Base-by-base conservation (phyloP, 2,113 vertebrate species). In the Carlito syrichta region DNA sequence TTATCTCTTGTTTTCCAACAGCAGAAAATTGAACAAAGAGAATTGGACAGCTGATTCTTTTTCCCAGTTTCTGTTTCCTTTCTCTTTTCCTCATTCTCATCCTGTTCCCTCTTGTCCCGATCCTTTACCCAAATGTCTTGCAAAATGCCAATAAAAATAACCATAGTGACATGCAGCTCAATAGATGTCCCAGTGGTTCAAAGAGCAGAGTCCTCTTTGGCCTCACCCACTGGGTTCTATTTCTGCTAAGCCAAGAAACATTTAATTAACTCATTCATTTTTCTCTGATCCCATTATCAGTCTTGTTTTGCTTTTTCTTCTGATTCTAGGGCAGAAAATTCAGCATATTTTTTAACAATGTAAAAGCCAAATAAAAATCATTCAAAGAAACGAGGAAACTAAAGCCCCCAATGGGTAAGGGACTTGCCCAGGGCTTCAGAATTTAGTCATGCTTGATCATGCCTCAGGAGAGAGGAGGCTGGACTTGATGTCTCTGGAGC, bases 201-300 rank as follows among this genome's bases (percentile, higher is more conserved):
- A 38, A 96, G 85, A 94, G 30, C 43, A 43, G 14, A 93, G 38
- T 22, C 58, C 66, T 96, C 97, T 84, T 90, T 69, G 73, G 56
- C 77, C 95, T 96, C 16, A 35, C 17, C 58, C 86, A 92, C 50
- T 48, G 58, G 79, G 11, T 11, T 93, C 83, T 96, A 8, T 56
- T 68, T 96, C n/a, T 96, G 97, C 40, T 91, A 66, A 98, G 93
- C 84, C 77, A 94, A 93, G 16, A 85, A n/a, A 60, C 48, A 54
- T 96, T 98, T 94, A 96, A 90, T 97, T 94, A 68, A 94, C 76
- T 96, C 56, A 22, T 89, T 97, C 96, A 95, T 94, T 96, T n/a
- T 98, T 74, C 89, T 84, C 56, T 97, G 94, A 96, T 52, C 74
- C 73, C 68, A 79, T 97, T 76, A 92, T 91, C 48, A 87, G 56